Conservation (phyloP, 2,797 vertebrate genomes). For the Ptychadena robeensis region DNA sequence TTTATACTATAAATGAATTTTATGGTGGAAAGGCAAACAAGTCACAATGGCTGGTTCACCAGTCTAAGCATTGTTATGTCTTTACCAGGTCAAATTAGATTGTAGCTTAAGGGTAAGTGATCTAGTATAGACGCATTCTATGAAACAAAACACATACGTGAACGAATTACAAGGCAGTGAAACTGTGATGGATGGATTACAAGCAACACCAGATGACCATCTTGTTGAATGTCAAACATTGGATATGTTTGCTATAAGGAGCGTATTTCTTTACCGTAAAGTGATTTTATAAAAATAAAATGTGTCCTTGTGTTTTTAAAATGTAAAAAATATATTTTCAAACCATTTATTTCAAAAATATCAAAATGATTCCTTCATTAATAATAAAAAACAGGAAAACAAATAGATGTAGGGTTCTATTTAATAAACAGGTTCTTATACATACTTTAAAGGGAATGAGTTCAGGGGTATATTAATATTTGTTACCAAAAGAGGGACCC, state of each 20-base stretch:
- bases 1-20: constrained; percentile 39
- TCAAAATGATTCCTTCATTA: no score
- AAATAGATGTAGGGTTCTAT: no score
- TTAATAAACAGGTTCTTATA: no score
- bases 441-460: no score
- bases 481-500: no score
- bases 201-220: constrained; percentile 22
- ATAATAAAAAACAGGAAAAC: no score
- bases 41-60: constrained; percentile 20
- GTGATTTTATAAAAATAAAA: no score
- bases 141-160: constrained; percentile 41
- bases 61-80: constrained; percentile 38
- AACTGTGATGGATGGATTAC: constrained; percentile 46
- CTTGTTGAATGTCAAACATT: not conserved
- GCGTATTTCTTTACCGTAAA: no score
- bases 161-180: constrained; percentile 41
- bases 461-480: no score
- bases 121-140: constrained; percentile 2
- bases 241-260: constrained; percentile 6
- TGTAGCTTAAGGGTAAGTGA: constrained; percentile 35
- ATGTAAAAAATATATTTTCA: no score
- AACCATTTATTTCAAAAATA: no score
- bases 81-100: constrained; percentile 52
- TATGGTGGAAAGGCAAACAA: constrained; percentile 47
- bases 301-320: not conserved